Evolutionary conservation across 2,888 invertebrate species (phyloP).

Genomic region (Thymelicus acteon): DNA sequence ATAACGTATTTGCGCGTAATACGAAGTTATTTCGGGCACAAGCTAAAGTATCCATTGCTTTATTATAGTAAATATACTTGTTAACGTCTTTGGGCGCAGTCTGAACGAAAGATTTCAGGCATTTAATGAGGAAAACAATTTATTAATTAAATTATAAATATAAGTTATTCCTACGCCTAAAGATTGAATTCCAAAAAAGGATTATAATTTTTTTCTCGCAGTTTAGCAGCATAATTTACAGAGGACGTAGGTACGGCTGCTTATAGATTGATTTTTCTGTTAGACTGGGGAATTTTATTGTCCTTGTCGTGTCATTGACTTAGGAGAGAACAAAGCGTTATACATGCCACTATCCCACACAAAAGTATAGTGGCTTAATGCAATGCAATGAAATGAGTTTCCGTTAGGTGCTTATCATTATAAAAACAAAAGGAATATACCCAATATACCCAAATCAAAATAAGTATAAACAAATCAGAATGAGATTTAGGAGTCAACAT

Average conservation of each 20-base stretch:
- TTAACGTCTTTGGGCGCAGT: background rate
- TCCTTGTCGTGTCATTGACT: constrained; percentile 13
- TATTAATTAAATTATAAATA: background rate
- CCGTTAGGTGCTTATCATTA: too few species aligned
- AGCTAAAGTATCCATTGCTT: constrained; percentile 1
- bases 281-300: background rate
- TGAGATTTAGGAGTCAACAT: too few species aligned
- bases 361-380: background rate
- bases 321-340: background rate
- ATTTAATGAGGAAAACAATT: background rate
- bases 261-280: constrained; percentile 5
- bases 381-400: too few species aligned
- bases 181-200: too few species aligned
- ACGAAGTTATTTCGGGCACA: constrained; percentile 13
- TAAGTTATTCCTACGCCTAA: too few species aligned
- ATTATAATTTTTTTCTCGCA: too few species aligned
- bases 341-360: background rate
- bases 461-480: too few species aligned
- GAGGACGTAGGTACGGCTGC: background rate
- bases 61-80: background rate
- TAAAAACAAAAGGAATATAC: too few species aligned
- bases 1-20: constrained; percentile 10
- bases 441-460: too few species aligned
- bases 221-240: too few species aligned
- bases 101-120: background rate